A percentile compares a stretch with the other conserved stretches of the same genome.
Conservation (phyloP, 2,113 vertebrate genomes). For the Willisornis vidua region DNA sequence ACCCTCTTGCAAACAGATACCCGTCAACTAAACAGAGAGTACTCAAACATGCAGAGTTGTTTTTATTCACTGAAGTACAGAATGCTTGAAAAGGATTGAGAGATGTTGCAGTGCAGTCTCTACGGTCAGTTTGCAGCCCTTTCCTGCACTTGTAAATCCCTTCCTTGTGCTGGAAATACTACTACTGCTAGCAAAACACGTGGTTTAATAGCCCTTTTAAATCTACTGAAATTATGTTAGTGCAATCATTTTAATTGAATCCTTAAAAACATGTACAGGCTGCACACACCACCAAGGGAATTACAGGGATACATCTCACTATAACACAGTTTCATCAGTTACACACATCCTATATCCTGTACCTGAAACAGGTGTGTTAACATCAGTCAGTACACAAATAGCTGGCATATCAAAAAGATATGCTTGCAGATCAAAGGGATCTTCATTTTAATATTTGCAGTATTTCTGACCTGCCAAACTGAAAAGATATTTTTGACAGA, state of each 20-base stretch:
- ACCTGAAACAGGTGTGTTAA: not conserved
- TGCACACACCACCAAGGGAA: not conserved
- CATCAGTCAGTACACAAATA: not conserved
- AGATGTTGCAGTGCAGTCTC: not conserved
- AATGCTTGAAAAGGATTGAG: not conserved
- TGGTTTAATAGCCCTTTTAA: not conserved
- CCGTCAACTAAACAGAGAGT: not conserved
- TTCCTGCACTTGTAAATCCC: not conserved
- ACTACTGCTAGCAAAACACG: not conserved
- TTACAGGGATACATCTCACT: not conserved
- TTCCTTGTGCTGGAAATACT: not conserved
- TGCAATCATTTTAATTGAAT: not conserved
- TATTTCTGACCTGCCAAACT: not conserved
- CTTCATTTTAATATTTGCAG: not conserved
- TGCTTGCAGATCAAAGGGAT: not conserved
- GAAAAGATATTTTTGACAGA: not conserved
- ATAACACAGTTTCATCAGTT: not conserved
- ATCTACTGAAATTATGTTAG: not conserved
- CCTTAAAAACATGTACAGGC: not conserved
- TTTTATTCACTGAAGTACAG: not conserved
- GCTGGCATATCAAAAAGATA: not conserved
- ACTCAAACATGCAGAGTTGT: not conserved
- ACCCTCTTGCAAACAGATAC: not conserved
- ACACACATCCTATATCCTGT: rapidly evolving
- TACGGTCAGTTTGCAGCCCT: not conserved